These are phyloP conservation scores for Listronotus oregonensis DNA, from an alignment of 1,140 invertebrate genomes.

Conservation along the genomic window DNA sequence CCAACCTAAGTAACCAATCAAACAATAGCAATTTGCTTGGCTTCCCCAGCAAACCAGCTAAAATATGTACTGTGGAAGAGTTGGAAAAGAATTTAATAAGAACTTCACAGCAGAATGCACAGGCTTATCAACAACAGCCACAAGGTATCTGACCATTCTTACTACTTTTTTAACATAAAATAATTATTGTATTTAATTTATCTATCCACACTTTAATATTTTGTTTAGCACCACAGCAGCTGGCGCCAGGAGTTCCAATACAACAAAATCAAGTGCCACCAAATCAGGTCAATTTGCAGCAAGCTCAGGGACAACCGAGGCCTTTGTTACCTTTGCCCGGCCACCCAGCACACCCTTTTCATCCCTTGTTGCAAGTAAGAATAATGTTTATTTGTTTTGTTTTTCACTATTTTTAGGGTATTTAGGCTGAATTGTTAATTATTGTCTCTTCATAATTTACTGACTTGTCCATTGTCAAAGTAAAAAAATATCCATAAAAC, in stretches of 20 bases:
- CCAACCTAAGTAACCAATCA: constrained; percentile 20
- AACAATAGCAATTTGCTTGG: constrained; percentile 2
- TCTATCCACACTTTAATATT: too few species aligned
- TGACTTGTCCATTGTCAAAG: too few species aligned
- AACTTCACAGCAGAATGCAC: constrained; percentile 36
- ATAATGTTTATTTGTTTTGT: too few species aligned
- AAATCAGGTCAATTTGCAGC: constrained; percentile 32
- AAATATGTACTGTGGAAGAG: constrained; percentile 63
- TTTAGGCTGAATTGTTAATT: too few species aligned
- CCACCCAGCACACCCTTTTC: constrained; percentile 35
- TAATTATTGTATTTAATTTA: neutral
- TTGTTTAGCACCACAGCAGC: neutral
- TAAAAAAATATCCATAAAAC: too few species aligned
- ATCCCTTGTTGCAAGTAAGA: constrained; percentile 32
- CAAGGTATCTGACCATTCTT: neutral
- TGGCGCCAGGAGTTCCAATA: neutral
- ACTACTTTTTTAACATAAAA: constrained; percentile 1
- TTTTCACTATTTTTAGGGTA: too few species aligned
- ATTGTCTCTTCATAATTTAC: too few species aligned
- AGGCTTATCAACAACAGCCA: constrained; percentile 5
- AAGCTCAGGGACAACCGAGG: constrained; percentile 41
- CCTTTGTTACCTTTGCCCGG: constrained; percentile 29
- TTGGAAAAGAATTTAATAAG: constrained; percentile 58
- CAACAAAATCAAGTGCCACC: constrained; percentile 19
- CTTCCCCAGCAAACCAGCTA: constrained; percentile 28